Percentiles rank a stretch among this genome's conserved stretches.
phyloP scores from a whole-genome alignment of 2,888 invertebrate species.

The Pterostichus madidus region DNA sequence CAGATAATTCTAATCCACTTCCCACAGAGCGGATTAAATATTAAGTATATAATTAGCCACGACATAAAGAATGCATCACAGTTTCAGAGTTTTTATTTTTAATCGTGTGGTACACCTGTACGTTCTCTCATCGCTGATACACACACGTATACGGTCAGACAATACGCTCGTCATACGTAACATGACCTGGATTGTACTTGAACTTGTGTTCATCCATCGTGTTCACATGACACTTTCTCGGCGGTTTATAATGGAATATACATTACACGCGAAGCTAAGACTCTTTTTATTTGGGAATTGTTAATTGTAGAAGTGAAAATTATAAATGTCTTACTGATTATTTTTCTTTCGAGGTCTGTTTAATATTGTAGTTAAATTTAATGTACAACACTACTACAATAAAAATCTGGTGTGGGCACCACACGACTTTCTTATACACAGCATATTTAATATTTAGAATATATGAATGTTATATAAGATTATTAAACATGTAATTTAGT shows the following conservation, averaged over 20 bases:
- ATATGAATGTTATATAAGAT: no score
- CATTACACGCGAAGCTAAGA: not conserved
- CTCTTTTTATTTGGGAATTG: no score
- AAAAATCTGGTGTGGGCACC: no score
- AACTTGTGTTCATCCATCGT: conserved; percentile 38
- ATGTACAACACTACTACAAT: no score
- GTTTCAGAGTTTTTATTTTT: conserved; percentile 11
- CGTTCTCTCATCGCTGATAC: conserved; percentile 2
- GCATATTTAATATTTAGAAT: no score
- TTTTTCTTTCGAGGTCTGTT: no score
- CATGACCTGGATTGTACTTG: conserved; percentile 48
- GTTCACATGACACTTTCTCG: conserved; percentile 54
- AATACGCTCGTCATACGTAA: conserved; percentile 3
- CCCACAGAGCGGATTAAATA: conserved; percentile 18
- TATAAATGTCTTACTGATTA: no score
- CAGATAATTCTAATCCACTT: not conserved
- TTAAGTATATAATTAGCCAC: conserved; percentile 16
- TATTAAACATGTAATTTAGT: no score
- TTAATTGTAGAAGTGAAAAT: no score
- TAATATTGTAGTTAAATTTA: no score
- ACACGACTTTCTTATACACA: no score
- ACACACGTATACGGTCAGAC: not conserved
- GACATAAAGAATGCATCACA: conserved; percentile 2
- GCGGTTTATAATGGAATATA: conserved; percentile 26
- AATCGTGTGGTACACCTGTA: conserved; percentile 42